Evolutionary conservation across 1,140 invertebrate species (phyloP).

Genomic region (Drosophila lacertosa): DNA sequence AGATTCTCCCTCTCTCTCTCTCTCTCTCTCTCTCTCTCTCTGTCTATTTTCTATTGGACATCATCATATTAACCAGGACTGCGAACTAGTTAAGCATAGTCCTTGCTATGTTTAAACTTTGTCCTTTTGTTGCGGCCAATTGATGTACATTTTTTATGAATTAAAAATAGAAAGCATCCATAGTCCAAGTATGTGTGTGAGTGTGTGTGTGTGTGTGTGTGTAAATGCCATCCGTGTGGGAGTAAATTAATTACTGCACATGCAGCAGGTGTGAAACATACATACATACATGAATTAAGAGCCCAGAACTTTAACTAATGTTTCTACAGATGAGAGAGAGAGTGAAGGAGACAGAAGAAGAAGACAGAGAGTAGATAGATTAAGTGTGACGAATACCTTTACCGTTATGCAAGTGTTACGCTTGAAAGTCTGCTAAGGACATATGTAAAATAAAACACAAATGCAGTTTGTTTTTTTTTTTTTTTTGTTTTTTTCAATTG

Average conservation of each 20-base stretch:
- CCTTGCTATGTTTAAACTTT: slow-evolving; percentile 32
- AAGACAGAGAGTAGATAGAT: not conserved
- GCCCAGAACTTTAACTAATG: slow-evolving; percentile 10
- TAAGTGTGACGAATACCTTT: slow-evolving; percentile 32
- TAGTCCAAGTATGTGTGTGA: not conserved
- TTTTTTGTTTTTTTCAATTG: slow-evolving; percentile 43
- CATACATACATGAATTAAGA: slow-evolving; percentile 10
- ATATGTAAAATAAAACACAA: slow-evolving; percentile 64
- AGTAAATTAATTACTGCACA: slow-evolving; percentile 55
- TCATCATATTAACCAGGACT: not conserved
- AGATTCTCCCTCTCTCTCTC: no score
- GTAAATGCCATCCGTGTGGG: slow-evolving; percentile 8
- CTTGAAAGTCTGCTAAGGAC: slow-evolving; percentile 63
- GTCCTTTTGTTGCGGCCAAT: slow-evolving; percentile 49
- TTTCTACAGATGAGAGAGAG: slow-evolving; percentile 16
- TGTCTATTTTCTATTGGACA: not conserved
- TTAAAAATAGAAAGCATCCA: slow-evolving; percentile 53
- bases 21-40: not conserved
- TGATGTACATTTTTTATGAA: slow-evolving; percentile 40
- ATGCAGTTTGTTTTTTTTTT: slow-evolving; percentile 28
- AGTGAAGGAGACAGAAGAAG: slow-evolving; percentile 2
- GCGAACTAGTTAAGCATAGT: not conserved
- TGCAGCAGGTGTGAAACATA: slow-evolving; percentile 32
- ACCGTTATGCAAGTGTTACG: slow-evolving; percentile 52
- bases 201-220: slow-evolving; percentile 2